These are phyloP conservation scores for Melieria crassipennis DNA, from an alignment of 2,888 invertebrate genomes.

Conservation along the genomic window DNA sequence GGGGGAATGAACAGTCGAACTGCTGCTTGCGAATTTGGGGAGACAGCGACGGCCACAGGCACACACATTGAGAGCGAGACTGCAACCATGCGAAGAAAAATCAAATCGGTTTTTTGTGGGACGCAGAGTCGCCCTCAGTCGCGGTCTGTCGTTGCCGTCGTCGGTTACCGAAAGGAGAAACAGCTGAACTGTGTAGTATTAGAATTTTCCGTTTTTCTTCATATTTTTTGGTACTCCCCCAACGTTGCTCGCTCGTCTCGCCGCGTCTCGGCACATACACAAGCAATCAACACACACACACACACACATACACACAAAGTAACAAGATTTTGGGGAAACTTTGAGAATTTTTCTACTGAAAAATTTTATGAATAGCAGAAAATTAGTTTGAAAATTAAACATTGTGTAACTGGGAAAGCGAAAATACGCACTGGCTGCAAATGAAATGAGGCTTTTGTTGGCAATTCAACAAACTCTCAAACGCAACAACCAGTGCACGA, in stretches of 20 bases:
- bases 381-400: neutral
- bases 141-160: conserved; percentile 51
- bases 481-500: too few relatives aligned
- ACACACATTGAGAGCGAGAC: too few relatives aligned
- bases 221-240: conserved; percentile 24
- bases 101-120: conserved; percentile 41
- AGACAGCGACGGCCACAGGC: neutral
- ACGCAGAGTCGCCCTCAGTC: conserved; percentile 42
- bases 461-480: too few relatives aligned
- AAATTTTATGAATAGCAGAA: neutral
- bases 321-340: too few relatives aligned
- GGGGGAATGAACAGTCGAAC: too few relatives aligned
- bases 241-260: too few relatives aligned
- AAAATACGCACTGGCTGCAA: neutral
- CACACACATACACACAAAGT: too few relatives aligned
- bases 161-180: conserved; percentile 47
- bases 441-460: neutral
- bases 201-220: conserved; percentile 38
- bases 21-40: conserved; percentile 7
- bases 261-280: too few relatives aligned
- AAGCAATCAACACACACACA: too few relatives aligned
- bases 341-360: too few relatives aligned
- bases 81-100: conserved; percentile 6
- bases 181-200: conserved; percentile 47
- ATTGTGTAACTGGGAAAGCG: conserved; percentile 14